phyloP scores from a whole-genome alignment of 1,140 invertebrate genomes.

The Musca vetustissima region DNA sequence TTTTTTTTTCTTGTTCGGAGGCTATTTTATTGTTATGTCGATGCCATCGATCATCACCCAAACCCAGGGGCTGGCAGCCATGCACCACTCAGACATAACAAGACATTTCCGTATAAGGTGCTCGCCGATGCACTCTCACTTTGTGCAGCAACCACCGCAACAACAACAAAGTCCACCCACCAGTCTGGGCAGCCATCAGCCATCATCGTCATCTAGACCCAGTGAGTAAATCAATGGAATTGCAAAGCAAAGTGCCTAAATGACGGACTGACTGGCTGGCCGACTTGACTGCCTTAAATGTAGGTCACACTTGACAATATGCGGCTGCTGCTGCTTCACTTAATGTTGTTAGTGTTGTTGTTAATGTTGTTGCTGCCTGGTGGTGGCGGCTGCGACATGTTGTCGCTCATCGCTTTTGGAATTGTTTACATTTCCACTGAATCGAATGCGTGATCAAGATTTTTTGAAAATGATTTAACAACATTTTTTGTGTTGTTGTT shows the following conservation, averaged over 20 bases:
- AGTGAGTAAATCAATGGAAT: background rate
- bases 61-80: too few species aligned
- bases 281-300: slow-evolving; percentile 9
- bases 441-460: slow-evolving; percentile 19
- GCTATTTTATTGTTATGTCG: too few species aligned
- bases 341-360: background rate
- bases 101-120: slow-evolving; percentile 20
- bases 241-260: too few species aligned
- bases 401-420: slow-evolving; percentile 11
- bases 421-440: slow-evolving; percentile 21
- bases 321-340: background rate
- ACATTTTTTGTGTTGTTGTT: background rate
- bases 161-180: slow-evolving; percentile 1
- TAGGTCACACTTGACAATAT: slow-evolving; percentile 21
- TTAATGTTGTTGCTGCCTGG: background rate
- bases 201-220: background rate
- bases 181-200: background rate
- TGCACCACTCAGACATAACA: background rate
- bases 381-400: background rate
- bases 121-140: slow-evolving; percentile 7
- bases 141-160: background rate
- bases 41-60: too few species aligned
- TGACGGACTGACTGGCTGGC: background rate
- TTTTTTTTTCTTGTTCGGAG: too few species aligned
- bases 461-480: slow-evolving; percentile 21